These are phyloP conservation scores for Mylabris phalerata DNA, from an alignment of 1,140 invertebrate genomes.

Conservation along the genomic window DNA sequence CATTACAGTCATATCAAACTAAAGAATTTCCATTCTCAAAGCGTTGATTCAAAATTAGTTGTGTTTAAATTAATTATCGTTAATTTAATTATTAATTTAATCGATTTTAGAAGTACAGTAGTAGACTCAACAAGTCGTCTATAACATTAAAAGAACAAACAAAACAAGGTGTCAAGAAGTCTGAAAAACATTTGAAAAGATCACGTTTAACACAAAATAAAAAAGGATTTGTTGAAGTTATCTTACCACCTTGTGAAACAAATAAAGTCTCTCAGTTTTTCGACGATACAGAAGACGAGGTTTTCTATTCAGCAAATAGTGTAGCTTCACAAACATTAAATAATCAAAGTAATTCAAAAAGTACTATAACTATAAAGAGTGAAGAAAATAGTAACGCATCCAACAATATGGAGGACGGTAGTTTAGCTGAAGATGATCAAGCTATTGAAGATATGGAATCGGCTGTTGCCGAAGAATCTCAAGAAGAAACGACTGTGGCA, in stretches of 20 bases:
- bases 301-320: constrained; percentile 7
- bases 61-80: neutral
- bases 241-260: neutral
- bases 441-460: too few relatives aligned
- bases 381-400: constrained; percentile 32
- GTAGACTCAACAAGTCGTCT: too few relatives aligned
- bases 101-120: too few relatives aligned
- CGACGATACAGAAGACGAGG: neutral
- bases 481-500: constrained; percentile 49
- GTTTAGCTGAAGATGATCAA: too few relatives aligned
- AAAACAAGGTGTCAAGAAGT: too few relatives aligned
- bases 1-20: constrained; percentile 20
- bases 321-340: neutral
- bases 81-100: neutral
- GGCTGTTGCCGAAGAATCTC: constrained; percentile 46
- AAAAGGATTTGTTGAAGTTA: neutral
- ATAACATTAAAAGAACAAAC: too few relatives aligned
- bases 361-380: neutral
- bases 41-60: neutral
- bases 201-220: constrained; percentile 16
- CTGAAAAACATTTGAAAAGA: too few relatives aligned
- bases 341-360: neutral
- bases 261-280: neutral
- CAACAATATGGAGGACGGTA: too few relatives aligned
- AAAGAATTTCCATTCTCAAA: neutral